Evolutionary conservation across 2,888 invertebrate genomes (phyloP), one percentile per base, ranked within the genome.

Genomic region (Philonicus albiceps): DNA sequence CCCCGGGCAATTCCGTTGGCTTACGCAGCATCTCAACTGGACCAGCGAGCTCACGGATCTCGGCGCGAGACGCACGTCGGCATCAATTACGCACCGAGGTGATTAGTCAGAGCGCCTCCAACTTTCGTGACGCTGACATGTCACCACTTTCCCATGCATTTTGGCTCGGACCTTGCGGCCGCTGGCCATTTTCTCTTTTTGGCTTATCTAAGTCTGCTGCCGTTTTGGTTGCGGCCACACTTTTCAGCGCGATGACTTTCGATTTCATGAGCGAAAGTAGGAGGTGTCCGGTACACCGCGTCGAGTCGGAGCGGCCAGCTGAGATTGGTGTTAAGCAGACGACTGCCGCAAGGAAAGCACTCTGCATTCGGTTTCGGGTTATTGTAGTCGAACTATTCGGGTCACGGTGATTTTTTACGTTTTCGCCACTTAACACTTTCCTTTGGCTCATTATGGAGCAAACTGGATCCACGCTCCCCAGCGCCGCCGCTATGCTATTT

Each of bases 251-350:
- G 90, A 90, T 90, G 91, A 91, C 91, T 91, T 91, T 91, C 91
- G 91, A 90, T 91, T 91, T 91, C 91, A 91, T 91, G 90, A 91
- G 91, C 91, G 91, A 91, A 91, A 91, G 91, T 91, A 81, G 85
- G 43, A 81, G 85, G 64, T 27, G 31, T 22, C 31, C 19, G 40
- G 40, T 19, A 30, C 22, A 19, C 13, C 22, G 81, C 13, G 8
- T 55, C 55, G 40, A 8, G 2, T 40, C 40, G 40, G 22, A 40
- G n/a, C 64, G 11, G 31, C 13, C 80, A 80, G 55, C 27, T 55
- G 55, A 81, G 31, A 81, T 81, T 55, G 19, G 19, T 31, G 74
- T 31, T 31, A 74, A 37, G 64, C 64, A 64, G 64, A 64, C 27
- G 64, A 64, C 27, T 27, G 64, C 64, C 64, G 64, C 22, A 8